phyloP scores from a whole-genome alignment of 2,113 vertebrate genomes.

The Equus quagga region DNA sequence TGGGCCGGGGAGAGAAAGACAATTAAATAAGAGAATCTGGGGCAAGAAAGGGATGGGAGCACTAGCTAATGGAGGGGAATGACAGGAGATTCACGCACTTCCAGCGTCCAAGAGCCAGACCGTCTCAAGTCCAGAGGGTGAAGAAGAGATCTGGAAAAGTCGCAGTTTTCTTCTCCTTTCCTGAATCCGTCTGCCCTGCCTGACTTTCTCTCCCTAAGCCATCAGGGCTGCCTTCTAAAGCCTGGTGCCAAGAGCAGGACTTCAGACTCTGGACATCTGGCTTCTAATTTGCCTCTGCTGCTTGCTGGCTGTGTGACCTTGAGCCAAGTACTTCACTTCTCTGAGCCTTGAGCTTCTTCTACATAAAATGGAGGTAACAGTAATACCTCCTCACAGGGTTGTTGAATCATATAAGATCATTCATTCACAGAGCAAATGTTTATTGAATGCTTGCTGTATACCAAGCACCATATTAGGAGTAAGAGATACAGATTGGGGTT shows the following conservation, averaged over 20 bases:
- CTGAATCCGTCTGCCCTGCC: rapidly evolving
- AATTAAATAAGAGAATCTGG: background rate
- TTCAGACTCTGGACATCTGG: background rate
- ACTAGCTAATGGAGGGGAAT: background rate
- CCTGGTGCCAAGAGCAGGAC: background rate
- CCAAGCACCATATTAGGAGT: background rate
- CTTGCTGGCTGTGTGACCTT: background rate
- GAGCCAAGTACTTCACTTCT: background rate
- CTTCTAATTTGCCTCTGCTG: background rate
- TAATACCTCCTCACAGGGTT: background rate
- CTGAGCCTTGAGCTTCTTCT: background rate
- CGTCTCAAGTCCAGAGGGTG: background rate
- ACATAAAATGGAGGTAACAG: background rate
- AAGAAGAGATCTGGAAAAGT: background rate
- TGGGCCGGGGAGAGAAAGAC: background rate
- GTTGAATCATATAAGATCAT: background rate
- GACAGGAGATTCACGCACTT: background rate
- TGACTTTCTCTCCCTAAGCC: background rate
- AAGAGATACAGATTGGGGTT: background rate
- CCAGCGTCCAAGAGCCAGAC: background rate
- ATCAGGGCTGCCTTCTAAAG: background rate
- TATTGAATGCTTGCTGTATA: background rate
- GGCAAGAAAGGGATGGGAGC: background rate
- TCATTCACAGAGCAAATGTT: background rate
- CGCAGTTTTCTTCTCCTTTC: background rate